Evolutionary conservation across 1,140 invertebrate genomes (phyloP).

Genomic region (Plectus sambesii): DNA sequence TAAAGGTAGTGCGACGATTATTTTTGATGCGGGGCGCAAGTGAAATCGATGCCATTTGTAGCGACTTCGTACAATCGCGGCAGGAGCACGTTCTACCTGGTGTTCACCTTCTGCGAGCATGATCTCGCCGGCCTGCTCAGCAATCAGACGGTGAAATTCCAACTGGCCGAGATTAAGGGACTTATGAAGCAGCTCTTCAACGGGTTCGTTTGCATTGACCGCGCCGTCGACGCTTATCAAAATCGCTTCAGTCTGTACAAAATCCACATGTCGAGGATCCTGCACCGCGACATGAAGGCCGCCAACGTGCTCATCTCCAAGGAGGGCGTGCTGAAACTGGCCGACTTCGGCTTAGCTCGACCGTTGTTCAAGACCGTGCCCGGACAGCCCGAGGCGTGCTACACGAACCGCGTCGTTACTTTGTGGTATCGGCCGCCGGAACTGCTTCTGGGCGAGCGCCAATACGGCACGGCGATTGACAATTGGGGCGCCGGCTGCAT

Average conservation of each 20-base stretch:
- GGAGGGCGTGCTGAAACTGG: constrained; percentile 63
- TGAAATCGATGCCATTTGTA: constrained; percentile 44
- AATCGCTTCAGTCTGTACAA: constrained; percentile 25
- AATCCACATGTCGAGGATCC: constrained; percentile 33
- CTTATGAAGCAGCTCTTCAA: constrained; percentile 91
- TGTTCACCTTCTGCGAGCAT: constrained; percentile 98
- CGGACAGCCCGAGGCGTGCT: constrained; percentile 51
- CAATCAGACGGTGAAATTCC: constrained; percentile 88
- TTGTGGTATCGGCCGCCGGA: constrained; percentile 93
- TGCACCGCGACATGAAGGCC: constrained; percentile 85
- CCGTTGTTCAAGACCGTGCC: constrained; percentile 14
- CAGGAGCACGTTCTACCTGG: constrained; percentile 78
- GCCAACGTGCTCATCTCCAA: constrained; percentile 97
- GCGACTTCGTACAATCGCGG: constrained; percentile 72
- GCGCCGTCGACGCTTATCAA: constrained; percentile 62
- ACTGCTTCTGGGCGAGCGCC: constrained; percentile 73
- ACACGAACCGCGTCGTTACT: constrained; percentile 94
- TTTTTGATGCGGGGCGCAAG: constrained; percentile 4
- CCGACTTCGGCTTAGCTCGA: constrained; percentile 53
- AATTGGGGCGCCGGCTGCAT: constrained; percentile 97
- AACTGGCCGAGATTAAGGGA: constrained; percentile 91
- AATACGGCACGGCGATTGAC: constrained; percentile 92
- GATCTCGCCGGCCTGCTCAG: constrained; percentile 91
- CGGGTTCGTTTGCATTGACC: constrained; percentile 92
- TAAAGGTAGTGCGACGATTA: constrained; percentile 54